Evolutionary conservation across 2,888 invertebrate species (phyloP).

Genomic region (Matsumyia berberina): DNA sequence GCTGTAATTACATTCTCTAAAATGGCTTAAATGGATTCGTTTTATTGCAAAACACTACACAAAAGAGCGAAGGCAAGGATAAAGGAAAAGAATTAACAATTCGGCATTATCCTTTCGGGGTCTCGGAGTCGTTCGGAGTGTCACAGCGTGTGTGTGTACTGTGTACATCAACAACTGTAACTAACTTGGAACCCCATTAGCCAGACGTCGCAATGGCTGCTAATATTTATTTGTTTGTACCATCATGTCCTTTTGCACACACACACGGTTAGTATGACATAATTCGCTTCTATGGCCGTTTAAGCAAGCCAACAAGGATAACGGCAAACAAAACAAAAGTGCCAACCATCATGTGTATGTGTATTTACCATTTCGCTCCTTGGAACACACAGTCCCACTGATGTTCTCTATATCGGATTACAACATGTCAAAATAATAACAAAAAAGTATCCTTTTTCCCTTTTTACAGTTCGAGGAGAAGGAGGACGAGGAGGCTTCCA

Average conservation of each 20-base stretch:
- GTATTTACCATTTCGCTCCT: slow-evolving; percentile 64
- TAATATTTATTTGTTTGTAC: slow-evolving; percentile 69
- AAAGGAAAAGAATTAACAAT: slow-evolving; percentile 44
- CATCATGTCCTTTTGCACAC: slow-evolving; percentile 23
- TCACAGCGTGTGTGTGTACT: slow-evolving; percentile 14
- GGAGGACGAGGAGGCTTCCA: no score
- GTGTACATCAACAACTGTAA: slow-evolving; percentile 64
- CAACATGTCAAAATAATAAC: slow-evolving; percentile 75
- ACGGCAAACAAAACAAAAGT: slow-evolving; percentile 70
- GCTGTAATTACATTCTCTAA: slow-evolving; percentile 73
- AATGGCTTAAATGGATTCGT: slow-evolving; percentile 71
- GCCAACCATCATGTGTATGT: slow-evolving; percentile 62
- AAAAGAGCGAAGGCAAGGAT: neutral
- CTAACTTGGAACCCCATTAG: slow-evolving; percentile 65
- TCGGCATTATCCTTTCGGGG: slow-evolving; percentile 45
- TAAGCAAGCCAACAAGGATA: slow-evolving; percentile 70
- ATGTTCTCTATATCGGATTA: slow-evolving; percentile 71
- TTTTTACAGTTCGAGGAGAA: slow-evolving; percentile 42
- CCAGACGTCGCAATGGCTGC: slow-evolving; percentile 73
- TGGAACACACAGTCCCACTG: slow-evolving; percentile 43
- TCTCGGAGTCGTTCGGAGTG: slow-evolving; percentile 3
- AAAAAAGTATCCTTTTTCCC: slow-evolving; percentile 69
- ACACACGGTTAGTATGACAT: slow-evolving; percentile 54
- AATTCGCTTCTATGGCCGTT: slow-evolving; percentile 66
- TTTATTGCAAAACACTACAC: slow-evolving; percentile 34